Base-by-base conservation (phyloP, 2,888 invertebrate genomes). In the Auanema sp. region DNA sequence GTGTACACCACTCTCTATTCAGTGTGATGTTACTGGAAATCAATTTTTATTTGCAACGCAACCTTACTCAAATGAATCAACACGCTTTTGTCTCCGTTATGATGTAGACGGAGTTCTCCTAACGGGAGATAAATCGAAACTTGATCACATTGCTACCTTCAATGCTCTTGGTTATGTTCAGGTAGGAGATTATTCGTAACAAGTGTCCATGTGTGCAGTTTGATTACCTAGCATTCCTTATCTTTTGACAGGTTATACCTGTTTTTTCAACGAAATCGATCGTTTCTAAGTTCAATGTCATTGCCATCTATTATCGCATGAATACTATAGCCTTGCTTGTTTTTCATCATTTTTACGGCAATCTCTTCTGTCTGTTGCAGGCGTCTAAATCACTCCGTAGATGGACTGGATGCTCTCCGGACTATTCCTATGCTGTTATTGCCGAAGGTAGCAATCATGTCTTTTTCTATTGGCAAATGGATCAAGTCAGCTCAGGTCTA, bases 401-500 rank as follows among this genome's bases (percentile, higher is more conserved):
- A 5, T 72, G 70, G 70, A 61, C 72, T 2, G 71, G 69, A 41
- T 66, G 66, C 59, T 60, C 74, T 14, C 74, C 75, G 16, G 60
- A 71, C 61, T 54, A 60, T 43, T 50, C 65, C 8, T 76, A 75
- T 52, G 75, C 75, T 10, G 60, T 64, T 4, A 68, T 79, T 21
- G 62, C 72, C 16, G 75, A 79, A 49, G 24, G 62, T 8, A 71
- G 43, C 40, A 71, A 77, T 51, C 73, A 74, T 23, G 65, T 71
- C 10, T 72, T 75, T 33, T n/a, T 79, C 23, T 78, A 77, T 61
- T 68, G 68, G 50, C 78, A 78, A 47, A 65, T 64, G 11, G 67
- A 69, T 8, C 64, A 66, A 5, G 54, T 77, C n/a, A n/a, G 24
- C 10, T 33, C 63, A 33, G 63, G 63, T 63, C 14, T 14, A 43